Evolutionary conservation across 2,797 vertebrate genomes (phyloP), one percentile per base, ranked within the genome.

Genomic region (Leptatherina wallacei): DNA sequence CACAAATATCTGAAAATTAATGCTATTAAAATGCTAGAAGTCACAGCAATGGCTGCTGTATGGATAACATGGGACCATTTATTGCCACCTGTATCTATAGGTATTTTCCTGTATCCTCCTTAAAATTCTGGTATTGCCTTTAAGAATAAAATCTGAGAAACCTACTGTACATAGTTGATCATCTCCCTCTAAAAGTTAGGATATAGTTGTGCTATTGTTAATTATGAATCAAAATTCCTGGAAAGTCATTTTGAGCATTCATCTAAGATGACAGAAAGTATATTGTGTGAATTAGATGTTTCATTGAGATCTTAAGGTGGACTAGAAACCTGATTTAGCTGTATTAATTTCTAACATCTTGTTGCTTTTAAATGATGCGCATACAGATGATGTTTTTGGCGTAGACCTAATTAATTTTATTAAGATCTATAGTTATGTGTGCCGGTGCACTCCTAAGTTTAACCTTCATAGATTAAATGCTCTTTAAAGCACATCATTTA

Each of bases 251-350:
- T 63, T 22, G 6, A 65, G n/a, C n/a, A n/a, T 71, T 58, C 3
- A 61, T 63, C 55, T 71, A 40, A 36, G 33, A 77, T 67, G 69
- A 66, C 30, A 77, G 22, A 33, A 63, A 72, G 49, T 24, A n/a
- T 5, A 52, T 42, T 16, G n/a, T 65, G 62, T 40, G 56, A 74
- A 70, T 69, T 36, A 16, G 18, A 38, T 33, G 64, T 61, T 65
- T 71, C 65, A 42, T 66, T 78, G 62, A 29, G 22, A 77, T 77
- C 75, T 71, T 51, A 75, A 66, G 44, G 68, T 59, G 66, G 70
- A 75, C 71, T 76, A 58, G 42, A 32, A 32, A 71, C 44, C 35
- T 38, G 38, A 24, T 2, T 72, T 16, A 71, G 62, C 8, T 6
- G 9, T n/a, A 14, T 66, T 73, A 57, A 76, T 75, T 47, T 51